A percentile compares a stretch with the other conserved stretches of the same genome.
Conservation (phyloP, 2,888 invertebrate genomes). For the Acrocera orbiculus region DNA sequence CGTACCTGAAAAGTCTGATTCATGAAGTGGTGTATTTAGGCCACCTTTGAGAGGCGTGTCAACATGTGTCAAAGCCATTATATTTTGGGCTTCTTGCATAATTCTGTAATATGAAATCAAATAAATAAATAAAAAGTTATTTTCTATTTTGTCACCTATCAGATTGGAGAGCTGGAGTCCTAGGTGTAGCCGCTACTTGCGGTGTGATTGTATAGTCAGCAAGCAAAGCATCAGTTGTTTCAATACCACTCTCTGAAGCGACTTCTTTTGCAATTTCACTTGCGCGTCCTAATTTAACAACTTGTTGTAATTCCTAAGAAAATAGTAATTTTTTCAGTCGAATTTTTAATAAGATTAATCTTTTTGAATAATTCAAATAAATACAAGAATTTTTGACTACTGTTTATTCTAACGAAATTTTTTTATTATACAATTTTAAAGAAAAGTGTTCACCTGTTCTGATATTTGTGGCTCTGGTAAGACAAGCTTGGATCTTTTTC, state of each 20-base stretch:
- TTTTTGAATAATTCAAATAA: no score
- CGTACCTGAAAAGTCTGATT: constrained; percentile 73
- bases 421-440: neutral
- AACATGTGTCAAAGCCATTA: constrained; percentile 94
- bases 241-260: constrained; percentile 56
- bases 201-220: constrained; percentile 79
- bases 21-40: constrained; percentile 78
- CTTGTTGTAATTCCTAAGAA: constrained; percentile 62
- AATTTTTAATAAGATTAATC: no score
- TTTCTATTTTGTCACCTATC: constrained; percentile 44
- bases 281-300: constrained; percentile 79
- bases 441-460: constrained; percentile 47
- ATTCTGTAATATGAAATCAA: constrained; percentile 32
- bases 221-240: constrained; percentile 69
- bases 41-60: constrained; percentile 97
- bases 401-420: neutral
- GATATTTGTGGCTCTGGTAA: constrained; percentile 94
- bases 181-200: constrained; percentile 51
- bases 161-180: constrained; percentile 70
- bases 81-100: constrained; percentile 91
- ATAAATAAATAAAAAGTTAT: constrained; percentile 16
- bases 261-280: constrained; percentile 82
- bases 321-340: no score
- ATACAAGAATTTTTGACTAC: no score
- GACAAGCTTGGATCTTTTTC: constrained; percentile 88